These are phyloP conservation scores for Diplodus sargus DNA, from an alignment of 2,797 vertebrate species.

Conservation along the genomic window DNA sequence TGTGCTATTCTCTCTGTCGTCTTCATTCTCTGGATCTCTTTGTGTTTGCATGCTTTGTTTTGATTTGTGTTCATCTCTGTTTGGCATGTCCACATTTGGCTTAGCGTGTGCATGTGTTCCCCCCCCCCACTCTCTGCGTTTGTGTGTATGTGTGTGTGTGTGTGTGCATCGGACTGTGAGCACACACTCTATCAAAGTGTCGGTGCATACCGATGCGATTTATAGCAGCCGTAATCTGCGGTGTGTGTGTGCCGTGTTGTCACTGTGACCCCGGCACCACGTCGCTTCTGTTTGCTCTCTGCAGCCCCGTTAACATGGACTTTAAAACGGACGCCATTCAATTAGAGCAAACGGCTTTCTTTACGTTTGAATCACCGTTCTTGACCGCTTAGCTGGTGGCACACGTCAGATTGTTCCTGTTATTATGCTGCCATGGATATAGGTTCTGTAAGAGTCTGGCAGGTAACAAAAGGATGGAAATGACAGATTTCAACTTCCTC, in stretches of 20 bases:
- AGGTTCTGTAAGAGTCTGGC: constrained; percentile 32
- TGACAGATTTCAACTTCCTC: constrained; percentile 22
- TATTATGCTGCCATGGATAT: constrained; percentile 42
- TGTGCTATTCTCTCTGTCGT: constrained; percentile 74
- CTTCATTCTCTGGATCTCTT: constrained; percentile 76
- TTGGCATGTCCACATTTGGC: constrained; percentile 78
- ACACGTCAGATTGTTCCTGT: constrained; percentile 48
- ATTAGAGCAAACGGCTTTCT: constrained; percentile 60
- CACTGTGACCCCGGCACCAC: constrained; percentile 50
- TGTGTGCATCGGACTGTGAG: constrained; percentile 24
- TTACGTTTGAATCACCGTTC: constrained; percentile 41
- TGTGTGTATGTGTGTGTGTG: constrained; percentile 5
- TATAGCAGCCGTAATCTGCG: constrained; percentile 42
- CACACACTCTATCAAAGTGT: constrained; percentile 27
- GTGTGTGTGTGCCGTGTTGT: constrained; percentile 22
- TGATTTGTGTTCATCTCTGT: constrained; percentile 77
- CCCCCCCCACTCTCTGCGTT: neutral
- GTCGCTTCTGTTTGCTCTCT: constrained; percentile 55
- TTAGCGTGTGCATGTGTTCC: constrained; percentile 47
- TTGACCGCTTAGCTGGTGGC: constrained; percentile 32
- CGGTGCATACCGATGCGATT: constrained; percentile 37
- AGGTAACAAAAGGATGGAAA: constrained; percentile 46
- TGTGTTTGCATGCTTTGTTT: constrained; percentile 80
- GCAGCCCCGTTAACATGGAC: constrained; percentile 36
- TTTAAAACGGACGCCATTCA: constrained; percentile 54